These are phyloP conservation scores for Spicauda simplicius DNA, from an alignment of 2,888 invertebrate species.

Conservation along the genomic window DNA sequence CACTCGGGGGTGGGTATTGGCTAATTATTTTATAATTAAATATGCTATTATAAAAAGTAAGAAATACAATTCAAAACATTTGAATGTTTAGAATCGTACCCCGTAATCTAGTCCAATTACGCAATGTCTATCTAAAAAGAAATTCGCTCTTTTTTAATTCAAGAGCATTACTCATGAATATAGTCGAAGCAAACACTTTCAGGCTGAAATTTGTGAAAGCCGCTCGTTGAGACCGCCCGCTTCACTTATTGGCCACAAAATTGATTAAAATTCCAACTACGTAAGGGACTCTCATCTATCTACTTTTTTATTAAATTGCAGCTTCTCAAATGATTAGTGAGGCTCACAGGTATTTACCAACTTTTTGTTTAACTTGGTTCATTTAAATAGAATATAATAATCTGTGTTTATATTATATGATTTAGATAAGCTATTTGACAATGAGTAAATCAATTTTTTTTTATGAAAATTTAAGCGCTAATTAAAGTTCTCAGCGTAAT, in stretches of 20 bases:
- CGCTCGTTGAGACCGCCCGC: slow-evolving; percentile 51
- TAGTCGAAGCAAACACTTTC: slow-evolving; percentile 61
- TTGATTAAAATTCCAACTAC: slow-evolving; percentile 80
- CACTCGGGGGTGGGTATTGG: no score
- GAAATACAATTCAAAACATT: not conserved
- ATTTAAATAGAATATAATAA: not conserved
- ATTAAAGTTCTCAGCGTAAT: slow-evolving; percentile 29
- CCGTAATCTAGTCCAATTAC: slow-evolving; percentile 49
- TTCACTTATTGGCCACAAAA: slow-evolving; percentile 75
- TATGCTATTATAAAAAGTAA: no score
- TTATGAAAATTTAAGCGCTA: no score
- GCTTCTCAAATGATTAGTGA: slow-evolving; percentile 19
- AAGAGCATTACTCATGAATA: slow-evolving; percentile 58
- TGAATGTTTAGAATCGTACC: slow-evolving; percentile 37
- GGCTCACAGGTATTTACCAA: slow-evolving; percentile 15
- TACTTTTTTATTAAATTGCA: slow-evolving; percentile 23
- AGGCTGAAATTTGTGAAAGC: slow-evolving; percentile 72
- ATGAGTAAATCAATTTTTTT: no score
- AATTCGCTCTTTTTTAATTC: slow-evolving; percentile 50
- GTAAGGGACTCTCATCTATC: slow-evolving; percentile 64
- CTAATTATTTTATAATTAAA: no score
- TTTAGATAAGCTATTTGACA: no score
- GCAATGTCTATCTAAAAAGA: not conserved
- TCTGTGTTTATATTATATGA: no score
- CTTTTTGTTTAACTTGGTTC: not conserved